Evolutionary conservation across 1,140 invertebrate species (phyloP).

Genomic region (Sesamia nonagrioides): DNA sequence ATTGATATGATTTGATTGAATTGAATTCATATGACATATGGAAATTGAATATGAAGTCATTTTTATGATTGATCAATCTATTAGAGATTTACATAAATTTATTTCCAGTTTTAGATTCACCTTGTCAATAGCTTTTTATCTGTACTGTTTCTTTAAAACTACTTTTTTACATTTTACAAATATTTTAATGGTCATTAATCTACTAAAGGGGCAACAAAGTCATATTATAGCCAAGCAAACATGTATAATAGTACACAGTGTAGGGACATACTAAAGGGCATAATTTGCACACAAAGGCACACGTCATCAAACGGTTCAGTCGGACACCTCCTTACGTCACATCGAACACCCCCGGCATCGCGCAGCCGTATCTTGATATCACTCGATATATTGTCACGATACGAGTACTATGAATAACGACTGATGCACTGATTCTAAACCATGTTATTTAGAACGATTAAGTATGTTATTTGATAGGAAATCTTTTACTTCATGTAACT

Average conservation of each 20-base stretch:
- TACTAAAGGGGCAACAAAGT: neutral
- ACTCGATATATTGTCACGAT: constrained; percentile 49
- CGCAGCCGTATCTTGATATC: constrained; percentile 48
- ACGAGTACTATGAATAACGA: constrained; percentile 6
- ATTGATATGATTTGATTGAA: neutral
- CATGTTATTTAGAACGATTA: constrained; percentile 6
- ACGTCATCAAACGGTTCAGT: constrained; percentile 56
- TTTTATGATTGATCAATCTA: neutral
- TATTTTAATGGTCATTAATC: neutral
- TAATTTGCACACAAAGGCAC: constrained; percentile 57
- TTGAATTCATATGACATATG: neutral
- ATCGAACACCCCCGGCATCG: constrained; percentile 46
- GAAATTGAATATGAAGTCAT: constrained; percentile 9
- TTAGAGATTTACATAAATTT: neutral
- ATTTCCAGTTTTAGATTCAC: too few species aligned
- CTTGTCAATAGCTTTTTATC: neutral
- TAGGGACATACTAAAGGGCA: constrained; percentile 45
- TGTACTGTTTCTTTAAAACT: neutral
- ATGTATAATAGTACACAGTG: neutral
- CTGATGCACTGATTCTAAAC: constrained; percentile 13
- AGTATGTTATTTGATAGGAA: constrained; percentile 23
- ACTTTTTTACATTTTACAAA: neutral
- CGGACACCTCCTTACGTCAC: constrained; percentile 62
- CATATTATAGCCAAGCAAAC: neutral
- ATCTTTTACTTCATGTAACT: neutral